A percentile compares a stretch with the other conserved stretches of the same genome.
These are phyloP conservation scores for Koerneria pararmatus DNA, from an alignment of 2,888 invertebrate species.

Conservation along the genomic window DNA sequence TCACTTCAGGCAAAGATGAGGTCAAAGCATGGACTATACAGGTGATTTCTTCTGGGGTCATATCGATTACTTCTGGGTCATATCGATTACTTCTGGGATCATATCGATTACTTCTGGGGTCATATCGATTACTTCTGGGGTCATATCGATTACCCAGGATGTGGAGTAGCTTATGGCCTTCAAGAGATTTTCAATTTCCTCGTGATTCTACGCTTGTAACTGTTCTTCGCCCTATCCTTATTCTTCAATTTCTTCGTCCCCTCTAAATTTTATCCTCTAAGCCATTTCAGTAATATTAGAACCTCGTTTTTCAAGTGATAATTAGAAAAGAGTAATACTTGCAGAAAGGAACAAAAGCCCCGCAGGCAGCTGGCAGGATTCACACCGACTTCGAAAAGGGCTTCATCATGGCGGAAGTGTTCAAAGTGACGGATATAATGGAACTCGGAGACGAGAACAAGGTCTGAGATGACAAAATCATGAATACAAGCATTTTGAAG, in stretches of 20 bases:
- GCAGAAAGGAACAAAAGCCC: slow-evolving; percentile 93
- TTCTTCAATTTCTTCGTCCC: too few species aligned
- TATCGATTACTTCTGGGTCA: too few species aligned
- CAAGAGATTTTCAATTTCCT: too few species aligned
- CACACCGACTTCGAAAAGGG: slow-evolving; percentile 99
- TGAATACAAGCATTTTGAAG: slow-evolving; percentile 24
- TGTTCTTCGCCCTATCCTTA: too few species aligned
- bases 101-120: too few species aligned
- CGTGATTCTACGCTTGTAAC: too few species aligned
- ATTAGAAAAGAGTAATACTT: slow-evolving; percentile 39
- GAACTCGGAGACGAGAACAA: slow-evolving; percentile 88
- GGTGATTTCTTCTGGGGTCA: too few species aligned
- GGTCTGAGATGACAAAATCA: slow-evolving; percentile 66
- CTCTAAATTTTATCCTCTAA: too few species aligned
- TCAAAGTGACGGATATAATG: slow-evolving; percentile 95
- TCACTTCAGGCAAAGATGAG: slow-evolving; percentile 90
- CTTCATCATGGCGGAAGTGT: slow-evolving; percentile 78
- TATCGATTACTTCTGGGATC: too few species aligned
- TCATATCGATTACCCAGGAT: too few species aligned
- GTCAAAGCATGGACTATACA: slow-evolving; percentile 99
- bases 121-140: too few species aligned
- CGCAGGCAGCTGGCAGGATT: slow-evolving; percentile 94
- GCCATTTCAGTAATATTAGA: not conserved
- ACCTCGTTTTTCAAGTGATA: slow-evolving; percentile 4
- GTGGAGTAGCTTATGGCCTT: too few species aligned